A percentile compares a stretch with the other conserved stretches of the same genome.
phyloP scores from a whole-genome alignment of 2,888 invertebrate species.

The Agrenia bidenticulata region DNA sequence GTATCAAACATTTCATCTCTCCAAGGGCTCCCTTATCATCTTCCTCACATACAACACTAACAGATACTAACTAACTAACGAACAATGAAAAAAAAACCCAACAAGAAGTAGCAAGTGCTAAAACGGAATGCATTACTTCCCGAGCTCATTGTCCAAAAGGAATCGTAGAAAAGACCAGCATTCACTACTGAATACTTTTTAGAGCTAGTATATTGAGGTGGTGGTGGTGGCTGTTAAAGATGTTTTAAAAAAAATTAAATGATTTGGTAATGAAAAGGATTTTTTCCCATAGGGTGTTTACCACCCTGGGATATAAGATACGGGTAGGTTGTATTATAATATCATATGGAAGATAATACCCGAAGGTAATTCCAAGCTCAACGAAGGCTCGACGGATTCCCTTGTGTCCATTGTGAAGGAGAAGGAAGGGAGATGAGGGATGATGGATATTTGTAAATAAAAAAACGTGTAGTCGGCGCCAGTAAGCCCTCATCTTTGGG shows the following conservation, averaged over 20 bases:
- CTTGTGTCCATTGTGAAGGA: constrained; percentile 8
- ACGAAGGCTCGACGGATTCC: neutral
- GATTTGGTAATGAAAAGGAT: constrained; percentile 52
- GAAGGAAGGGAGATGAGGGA: constrained; percentile 9
- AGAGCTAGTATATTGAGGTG: neutral
- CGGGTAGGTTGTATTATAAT: neutral
- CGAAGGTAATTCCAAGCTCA: neutral
- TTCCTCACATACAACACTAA: too few relatives aligned
- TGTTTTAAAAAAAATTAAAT: constrained; percentile 21
- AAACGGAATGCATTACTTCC: too few relatives aligned
- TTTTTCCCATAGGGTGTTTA: constrained; percentile 47
- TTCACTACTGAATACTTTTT: neutral
- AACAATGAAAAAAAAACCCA: too few relatives aligned
- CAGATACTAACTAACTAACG: too few relatives aligned
- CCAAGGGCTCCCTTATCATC: too few relatives aligned
- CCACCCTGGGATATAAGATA: constrained; percentile 28
- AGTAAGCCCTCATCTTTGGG: constrained; percentile 45
- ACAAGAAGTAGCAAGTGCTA: too few relatives aligned
- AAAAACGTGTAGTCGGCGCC: constrained; percentile 47
- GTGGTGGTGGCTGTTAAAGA: neutral
- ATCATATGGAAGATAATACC: constrained; percentile 11
- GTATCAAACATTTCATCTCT: too few relatives aligned
- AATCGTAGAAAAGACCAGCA: too few relatives aligned
- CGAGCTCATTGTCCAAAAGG: too few relatives aligned
- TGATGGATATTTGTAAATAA: constrained; percentile 38